Evolutionary conservation across 2,888 invertebrate species (phyloP).

Genomic region (Sinhomidia bicolor): DNA sequence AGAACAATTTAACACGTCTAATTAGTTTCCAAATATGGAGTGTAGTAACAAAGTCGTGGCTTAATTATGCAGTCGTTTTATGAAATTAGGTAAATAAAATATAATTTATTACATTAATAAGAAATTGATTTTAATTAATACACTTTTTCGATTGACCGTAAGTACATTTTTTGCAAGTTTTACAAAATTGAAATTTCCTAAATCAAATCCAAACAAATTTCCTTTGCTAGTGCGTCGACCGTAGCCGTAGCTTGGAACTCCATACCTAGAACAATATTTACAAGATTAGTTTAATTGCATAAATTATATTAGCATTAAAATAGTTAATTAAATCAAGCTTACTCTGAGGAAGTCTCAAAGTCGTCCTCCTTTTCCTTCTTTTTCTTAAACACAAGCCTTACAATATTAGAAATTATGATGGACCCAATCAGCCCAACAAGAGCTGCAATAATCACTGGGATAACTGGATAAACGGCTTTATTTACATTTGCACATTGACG

Average conservation of each 20-base stretch:
- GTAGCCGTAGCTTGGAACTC: conserved; percentile 5
- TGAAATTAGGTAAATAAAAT: no score
- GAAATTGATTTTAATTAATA: conserved; percentile 8
- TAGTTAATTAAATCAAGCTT: background rate
- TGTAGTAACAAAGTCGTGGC: no score
- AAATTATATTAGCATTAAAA: background rate
- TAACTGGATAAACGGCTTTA: conserved; percentile 58
- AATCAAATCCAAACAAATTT: conserved; percentile 48
- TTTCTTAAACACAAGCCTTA: conserved; percentile 11
- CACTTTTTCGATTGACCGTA: conserved; percentile 42
- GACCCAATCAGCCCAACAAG: conserved; percentile 61
- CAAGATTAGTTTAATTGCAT: background rate
- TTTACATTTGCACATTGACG: conserved; percentile 61
- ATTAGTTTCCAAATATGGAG: no score
- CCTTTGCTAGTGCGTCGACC: conserved; percentile 12
- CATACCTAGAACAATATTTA: conserved; percentile 1
- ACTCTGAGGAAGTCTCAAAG: background rate
- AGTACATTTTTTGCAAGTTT: conserved; percentile 39
- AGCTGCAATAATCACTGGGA: conserved; percentile 66
- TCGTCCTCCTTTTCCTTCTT: background rate
- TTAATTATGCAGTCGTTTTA: no score
- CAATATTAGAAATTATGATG: conserved; percentile 66
- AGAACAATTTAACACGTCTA: no score
- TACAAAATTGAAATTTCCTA: conserved; percentile 17
- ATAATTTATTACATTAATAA: background rate